Evolutionary conservation across 2,888 invertebrate genomes (phyloP).

Genomic region (Suillia variegata): DNA sequence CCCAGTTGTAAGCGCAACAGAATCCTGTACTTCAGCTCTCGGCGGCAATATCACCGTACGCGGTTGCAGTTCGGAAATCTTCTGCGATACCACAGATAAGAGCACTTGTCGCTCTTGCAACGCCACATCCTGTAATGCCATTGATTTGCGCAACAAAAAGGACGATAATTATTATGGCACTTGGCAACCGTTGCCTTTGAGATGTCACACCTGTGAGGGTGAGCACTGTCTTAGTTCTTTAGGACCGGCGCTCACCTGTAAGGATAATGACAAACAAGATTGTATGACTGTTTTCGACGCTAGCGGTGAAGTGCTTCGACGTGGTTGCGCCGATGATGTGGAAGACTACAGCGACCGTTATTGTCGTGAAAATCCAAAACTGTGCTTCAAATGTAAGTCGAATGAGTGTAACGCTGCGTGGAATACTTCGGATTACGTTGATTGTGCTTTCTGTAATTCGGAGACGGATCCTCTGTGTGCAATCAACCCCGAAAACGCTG

Average conservation of each 20-base stretch:
- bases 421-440: conserved; percentile 35
- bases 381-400: conserved; percentile 52
- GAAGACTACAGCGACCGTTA: conserved; percentile 50
- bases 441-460: conserved; percentile 50
- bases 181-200: conserved; percentile 52
- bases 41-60: conserved; percentile 45
- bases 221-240: conserved; percentile 44
- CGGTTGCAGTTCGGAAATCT: conserved; percentile 46
- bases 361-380: conserved; percentile 42
- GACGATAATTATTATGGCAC: conserved; percentile 50
- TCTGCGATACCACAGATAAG: conserved; percentile 41
- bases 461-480: conserved; percentile 35
- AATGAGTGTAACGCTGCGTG: conserved; percentile 55
- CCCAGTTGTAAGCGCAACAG: conserved; percentile 37
- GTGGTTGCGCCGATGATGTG: conserved; percentile 52
- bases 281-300: conserved; percentile 52
- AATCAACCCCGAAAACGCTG: conserved; percentile 30
- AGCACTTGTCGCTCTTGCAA: conserved; percentile 49
- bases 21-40: conserved; percentile 44
- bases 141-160: conserved; percentile 44
- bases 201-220: conserved; percentile 48
- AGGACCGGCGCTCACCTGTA: conserved; percentile 42
- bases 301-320: conserved; percentile 39
- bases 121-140: conserved; percentile 45
- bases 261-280: conserved; percentile 41